Evolutionary conservation across 2,888 invertebrate species (phyloP).

Genomic region (Eupithecia inturbata): DNA sequence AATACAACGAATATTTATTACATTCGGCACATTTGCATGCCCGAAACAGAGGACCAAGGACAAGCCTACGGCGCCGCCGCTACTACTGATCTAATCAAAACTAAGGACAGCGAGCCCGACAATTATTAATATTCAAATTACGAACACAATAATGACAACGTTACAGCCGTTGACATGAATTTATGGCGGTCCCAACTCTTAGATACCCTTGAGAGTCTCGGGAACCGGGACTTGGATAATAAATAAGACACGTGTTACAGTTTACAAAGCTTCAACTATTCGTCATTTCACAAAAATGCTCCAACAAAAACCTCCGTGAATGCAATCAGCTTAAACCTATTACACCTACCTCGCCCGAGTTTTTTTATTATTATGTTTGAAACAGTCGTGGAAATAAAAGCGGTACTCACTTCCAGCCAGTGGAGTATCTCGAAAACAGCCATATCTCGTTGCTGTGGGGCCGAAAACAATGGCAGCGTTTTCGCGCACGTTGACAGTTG

Average conservation of each 20-base stretch:
- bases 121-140: slow-evolving; percentile 73
- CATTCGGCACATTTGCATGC: slow-evolving; percentile 78
- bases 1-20: slow-evolving; percentile 62
- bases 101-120: slow-evolving; percentile 41
- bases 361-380: slow-evolving; percentile 50
- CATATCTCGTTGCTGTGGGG: slow-evolving; percentile 97
- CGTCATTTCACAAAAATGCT: slow-evolving; percentile 53
- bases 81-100: slow-evolving; percentile 73
- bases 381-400: slow-evolving; percentile 52
- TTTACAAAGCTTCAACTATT: slow-evolving; percentile 65
- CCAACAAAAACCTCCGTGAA: slow-evolving; percentile 60
- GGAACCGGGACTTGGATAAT: slow-evolving; percentile 51
- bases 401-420: slow-evolving; percentile 93
- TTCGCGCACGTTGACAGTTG: slow-evolving; percentile 94
- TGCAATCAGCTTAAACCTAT: slow-evolving; percentile 54
- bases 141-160: slow-evolving; percentile 63
- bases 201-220: slow-evolving; percentile 52
- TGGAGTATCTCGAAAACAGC: slow-evolving; percentile 98
- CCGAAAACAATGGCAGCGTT: slow-evolving; percentile 96
- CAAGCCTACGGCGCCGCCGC: slow-evolving; percentile 61
- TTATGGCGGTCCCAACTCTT: slow-evolving; percentile 60
- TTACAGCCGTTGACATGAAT: slow-evolving; percentile 65
- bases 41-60: slow-evolving; percentile 69
- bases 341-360: slow-evolving; percentile 42
- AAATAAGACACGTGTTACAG: slow-evolving; percentile 69